Conservation (phyloP, 2,888 invertebrate species). For the Eucera pruinosa region DNA sequence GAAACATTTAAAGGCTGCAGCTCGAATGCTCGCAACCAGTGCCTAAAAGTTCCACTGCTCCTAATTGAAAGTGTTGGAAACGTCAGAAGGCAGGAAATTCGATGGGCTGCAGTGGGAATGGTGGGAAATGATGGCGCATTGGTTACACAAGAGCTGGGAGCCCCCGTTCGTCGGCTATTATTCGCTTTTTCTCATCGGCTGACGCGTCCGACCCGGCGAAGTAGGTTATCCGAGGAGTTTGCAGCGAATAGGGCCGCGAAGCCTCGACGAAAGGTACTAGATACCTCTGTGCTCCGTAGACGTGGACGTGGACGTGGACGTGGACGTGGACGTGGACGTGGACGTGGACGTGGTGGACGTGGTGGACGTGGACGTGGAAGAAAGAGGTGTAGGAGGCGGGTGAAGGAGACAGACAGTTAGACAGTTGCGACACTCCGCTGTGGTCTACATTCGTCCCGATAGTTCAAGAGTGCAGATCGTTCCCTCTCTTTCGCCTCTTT, state of each 20-base stretch:
- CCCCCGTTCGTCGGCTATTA: conserved; percentile 1
- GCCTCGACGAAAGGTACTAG: conserved; percentile 49
- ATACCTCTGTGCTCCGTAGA: too few species aligned
- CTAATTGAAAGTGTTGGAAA: too few species aligned
- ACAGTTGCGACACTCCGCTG: conserved; percentile 72
- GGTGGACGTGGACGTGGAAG: conserved; percentile 37
- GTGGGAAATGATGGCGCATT: neutral
- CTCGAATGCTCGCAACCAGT: too few species aligned
- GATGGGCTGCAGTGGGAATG: too few species aligned
- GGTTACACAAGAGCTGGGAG: neutral
- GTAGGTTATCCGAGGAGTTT: neutral
- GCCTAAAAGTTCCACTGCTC: too few species aligned
- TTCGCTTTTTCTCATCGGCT: conserved; percentile 6
- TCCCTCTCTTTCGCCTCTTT: conserved; percentile 30
- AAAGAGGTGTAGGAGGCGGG: conserved; percentile 67
- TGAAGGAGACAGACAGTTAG: conserved; percentile 65
- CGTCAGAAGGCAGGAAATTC: too few species aligned
- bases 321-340: too few species aligned
- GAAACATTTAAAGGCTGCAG: too few species aligned
- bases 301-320: too few species aligned
- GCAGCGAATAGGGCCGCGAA: neutral
- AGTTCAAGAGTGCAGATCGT: conserved; percentile 75
- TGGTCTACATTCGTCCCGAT: conserved; percentile 76
- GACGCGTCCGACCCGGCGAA: neutral
- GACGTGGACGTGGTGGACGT: conserved; percentile 66